phyloP scores from a whole-genome alignment of 1,140 invertebrate genomes.

The Holcopasites calliopsidis region DNA sequence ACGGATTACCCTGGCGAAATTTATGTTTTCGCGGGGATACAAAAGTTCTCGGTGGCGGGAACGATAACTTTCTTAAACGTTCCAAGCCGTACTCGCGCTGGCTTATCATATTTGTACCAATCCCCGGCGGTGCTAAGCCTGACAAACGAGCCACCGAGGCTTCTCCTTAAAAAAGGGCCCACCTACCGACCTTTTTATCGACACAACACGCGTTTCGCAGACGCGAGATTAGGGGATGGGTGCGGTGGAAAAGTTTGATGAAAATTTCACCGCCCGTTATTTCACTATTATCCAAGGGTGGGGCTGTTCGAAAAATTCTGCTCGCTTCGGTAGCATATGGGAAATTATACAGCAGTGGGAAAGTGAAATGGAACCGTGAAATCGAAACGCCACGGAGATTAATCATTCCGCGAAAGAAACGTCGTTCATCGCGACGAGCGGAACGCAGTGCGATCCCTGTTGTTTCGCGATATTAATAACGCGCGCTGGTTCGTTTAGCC shows the following conservation, averaged over 20 bases:
- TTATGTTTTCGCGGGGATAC: conserved; percentile 34
- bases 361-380: background rate
- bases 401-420: background rate
- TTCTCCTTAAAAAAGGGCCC: conserved; percentile 7
- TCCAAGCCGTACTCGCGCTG: background rate
- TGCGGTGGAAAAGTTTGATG: background rate
- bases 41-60: background rate
- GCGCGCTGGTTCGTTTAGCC: conserved; percentile 16
- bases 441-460: background rate
- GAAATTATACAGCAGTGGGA: background rate
- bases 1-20: conserved; percentile 48
- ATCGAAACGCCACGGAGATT: background rate
- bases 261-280: background rate
- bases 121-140: conserved; percentile 51
- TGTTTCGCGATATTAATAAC: conserved; percentile 14
- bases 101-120: conserved; percentile 55
- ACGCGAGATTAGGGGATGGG: background rate
- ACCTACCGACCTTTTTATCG: conserved; percentile 3
- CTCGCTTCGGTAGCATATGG: background rate
- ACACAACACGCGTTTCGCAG: background rate
- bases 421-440: background rate
- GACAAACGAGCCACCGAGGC: conserved; percentile 47
- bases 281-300: background rate
- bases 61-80: conserved; percentile 33
- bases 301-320: background rate